Evolutionary conservation across 2,888 invertebrate genomes (phyloP), one percentile per base, ranked within the genome.

Genomic region (Platycheirus albimanus): DNA sequence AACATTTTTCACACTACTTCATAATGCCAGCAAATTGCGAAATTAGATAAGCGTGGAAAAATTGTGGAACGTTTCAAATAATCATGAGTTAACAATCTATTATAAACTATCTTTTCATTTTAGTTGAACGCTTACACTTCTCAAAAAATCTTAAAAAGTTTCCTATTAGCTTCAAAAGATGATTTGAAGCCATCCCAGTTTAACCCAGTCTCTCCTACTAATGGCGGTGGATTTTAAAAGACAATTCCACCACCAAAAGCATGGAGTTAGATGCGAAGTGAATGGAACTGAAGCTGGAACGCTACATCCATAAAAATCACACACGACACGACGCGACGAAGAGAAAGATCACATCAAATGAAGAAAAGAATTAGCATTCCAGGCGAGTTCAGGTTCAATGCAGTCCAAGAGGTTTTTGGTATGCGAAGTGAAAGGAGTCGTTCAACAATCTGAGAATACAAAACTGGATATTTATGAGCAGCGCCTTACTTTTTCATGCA

Each of bases 381-480:
- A 72, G 64, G 71, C 83, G 83, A 84, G 80, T 85, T 86, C 86
- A 86, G 86, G 86, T 86, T 86, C 83, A 85, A 78, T 85, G 86
- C 85, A 85, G 76, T 79, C 61, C 78, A 74, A 66, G 80, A 80
- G 69, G 81, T 30, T 76, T n/a, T 80, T 85, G 86, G 87, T 86
- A 87, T 87, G 86, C 72, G 70, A 87, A 88, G 88, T 88, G 88
- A 88, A 88, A 88, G 88, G 88, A 87, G 87, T 87, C 87, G 85
- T 85, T 85, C 86, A 79, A 85, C 85, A 87, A 85, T 84, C 69
- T 84, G 58, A 84, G 74, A 75, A 84, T 74, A 75, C n/a, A 78
- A 83, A 83, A 83, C 83, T 83, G 78, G 78, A 78, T 78, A 83
- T 83, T 78, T 78, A 83, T 72, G 67, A 74, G 67, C 83, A 83